These are phyloP conservation scores for Zootoca vivipara DNA, from an alignment of 2,113 vertebrate species.

Conservation along the genomic window DNA sequence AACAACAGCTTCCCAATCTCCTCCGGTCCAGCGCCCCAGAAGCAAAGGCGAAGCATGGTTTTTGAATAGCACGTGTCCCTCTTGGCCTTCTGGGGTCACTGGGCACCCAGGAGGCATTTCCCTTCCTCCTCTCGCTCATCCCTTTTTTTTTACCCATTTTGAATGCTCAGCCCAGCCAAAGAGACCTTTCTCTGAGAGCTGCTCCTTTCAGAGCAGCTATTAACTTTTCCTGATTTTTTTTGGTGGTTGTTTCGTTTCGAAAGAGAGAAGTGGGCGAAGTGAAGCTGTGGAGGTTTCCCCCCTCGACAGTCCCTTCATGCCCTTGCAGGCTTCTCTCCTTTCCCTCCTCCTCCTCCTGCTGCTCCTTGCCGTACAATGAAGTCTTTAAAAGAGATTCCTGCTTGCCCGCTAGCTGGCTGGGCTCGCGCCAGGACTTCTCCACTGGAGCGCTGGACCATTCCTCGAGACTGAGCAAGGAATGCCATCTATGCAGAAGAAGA, in stretches of 20 bases:
- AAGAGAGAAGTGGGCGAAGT: not conserved
- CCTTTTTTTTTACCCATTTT: not conserved
- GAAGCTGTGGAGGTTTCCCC: not conserved
- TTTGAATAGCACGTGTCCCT: not conserved
- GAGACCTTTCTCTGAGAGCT: not conserved
- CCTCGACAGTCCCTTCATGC: not conserved
- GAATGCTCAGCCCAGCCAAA: not conserved
- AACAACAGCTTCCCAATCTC: not conserved
- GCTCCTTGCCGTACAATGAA: constrained; percentile 4
- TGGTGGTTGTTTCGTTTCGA: not conserved
- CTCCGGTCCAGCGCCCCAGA: not conserved
- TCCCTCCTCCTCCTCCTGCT: constrained; percentile 9
- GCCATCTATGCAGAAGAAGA: not conserved
- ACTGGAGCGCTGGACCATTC: constrained; percentile 6
- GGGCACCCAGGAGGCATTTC: not conserved
- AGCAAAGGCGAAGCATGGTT: not conserved
- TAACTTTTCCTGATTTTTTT: not conserved
- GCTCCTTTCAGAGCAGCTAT: not conserved
- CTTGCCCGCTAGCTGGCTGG: constrained; percentile 2
- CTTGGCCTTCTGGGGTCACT: too few relatives aligned
- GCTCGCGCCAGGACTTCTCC: not conserved
- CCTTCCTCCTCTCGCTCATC: not conserved
- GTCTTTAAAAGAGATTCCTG: constrained; percentile 14
- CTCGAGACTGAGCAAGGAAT: not conserved
- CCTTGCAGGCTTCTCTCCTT: constrained; percentile 16